phyloP scores from a whole-genome alignment of 2,888 invertebrate genomes.

The Deilephila elpenor region DNA sequence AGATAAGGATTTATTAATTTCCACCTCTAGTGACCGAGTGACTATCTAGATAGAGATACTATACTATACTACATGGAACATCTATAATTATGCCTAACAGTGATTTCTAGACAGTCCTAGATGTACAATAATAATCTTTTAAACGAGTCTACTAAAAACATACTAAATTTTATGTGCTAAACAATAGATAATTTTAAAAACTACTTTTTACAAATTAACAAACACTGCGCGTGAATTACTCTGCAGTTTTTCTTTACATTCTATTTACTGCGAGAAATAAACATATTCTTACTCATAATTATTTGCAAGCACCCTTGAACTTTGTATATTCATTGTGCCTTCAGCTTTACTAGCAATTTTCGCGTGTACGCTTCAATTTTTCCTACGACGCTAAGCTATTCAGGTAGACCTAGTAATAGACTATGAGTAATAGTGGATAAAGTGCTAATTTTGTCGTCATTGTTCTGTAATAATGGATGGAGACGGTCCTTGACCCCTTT shows the following conservation, averaged over 20 bases:
- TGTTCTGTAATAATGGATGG: conserved; percentile 41
- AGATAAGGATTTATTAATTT: too few species aligned
- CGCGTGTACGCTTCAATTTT: conserved; percentile 24
- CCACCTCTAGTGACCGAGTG: too few species aligned
- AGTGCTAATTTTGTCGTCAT: conserved; percentile 53
- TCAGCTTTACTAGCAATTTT: background rate
- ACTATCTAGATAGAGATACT: too few species aligned
- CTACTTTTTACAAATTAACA: too few species aligned
- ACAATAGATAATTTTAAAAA: too few species aligned
- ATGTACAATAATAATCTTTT: too few species aligned
- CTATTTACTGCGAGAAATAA: background rate
- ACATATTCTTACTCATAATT: background rate
- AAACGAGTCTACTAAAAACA: too few species aligned
- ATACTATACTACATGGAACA: too few species aligned
- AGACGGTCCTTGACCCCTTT: conserved; percentile 49
- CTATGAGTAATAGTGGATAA: conserved; percentile 62
- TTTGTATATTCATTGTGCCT: background rate
- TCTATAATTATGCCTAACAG: too few species aligned
- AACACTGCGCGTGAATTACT: too few species aligned
- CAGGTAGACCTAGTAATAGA: conserved; percentile 49
- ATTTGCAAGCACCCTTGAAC: background rate
- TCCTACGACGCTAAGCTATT: conserved; percentile 29
- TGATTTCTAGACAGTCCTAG: too few species aligned
- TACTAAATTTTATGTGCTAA: too few species aligned
- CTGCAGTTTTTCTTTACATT: background rate